These are phyloP conservation scores for Hippocampus guttulatus DNA, from an alignment of 2,113 vertebrate genomes.

Conservation along the genomic window DNA sequence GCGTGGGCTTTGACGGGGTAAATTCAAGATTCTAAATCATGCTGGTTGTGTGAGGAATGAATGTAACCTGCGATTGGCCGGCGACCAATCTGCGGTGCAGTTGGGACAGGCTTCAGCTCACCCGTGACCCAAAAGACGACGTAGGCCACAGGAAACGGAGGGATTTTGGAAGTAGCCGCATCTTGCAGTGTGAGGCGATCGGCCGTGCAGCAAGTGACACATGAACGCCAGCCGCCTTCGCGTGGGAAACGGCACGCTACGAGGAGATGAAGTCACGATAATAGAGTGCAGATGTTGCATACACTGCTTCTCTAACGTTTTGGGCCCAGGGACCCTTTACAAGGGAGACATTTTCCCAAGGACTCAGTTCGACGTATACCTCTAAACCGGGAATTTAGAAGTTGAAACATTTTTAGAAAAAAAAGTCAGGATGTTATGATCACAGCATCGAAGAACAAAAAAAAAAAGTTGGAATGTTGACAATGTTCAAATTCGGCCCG, in stretches of 20 bases:
- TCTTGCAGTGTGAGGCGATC: not conserved
- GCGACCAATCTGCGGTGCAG: not conserved
- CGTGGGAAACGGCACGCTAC: not conserved
- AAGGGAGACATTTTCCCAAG: not conserved
- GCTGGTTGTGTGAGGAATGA: not conserved
- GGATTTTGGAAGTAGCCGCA: not conserved
- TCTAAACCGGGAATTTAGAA: not conserved
- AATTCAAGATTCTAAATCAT: not conserved
- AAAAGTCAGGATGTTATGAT: not conserved
- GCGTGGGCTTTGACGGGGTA: not conserved
- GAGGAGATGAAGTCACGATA: slow-evolving; percentile 17
- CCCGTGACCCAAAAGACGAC: not conserved
- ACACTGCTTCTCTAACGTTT: not conserved
- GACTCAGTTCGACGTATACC: not conserved
- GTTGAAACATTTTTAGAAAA: not conserved
- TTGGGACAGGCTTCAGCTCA: not conserved
- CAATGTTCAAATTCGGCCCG: not conserved
- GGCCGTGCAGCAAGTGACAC: not conserved
- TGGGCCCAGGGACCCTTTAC: not conserved
- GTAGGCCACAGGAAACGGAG: too few species aligned
- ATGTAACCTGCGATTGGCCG: not conserved
- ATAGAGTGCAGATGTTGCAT: slow-evolving; percentile 29
- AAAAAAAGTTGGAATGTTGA: not conserved
- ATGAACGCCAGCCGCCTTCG: not conserved
- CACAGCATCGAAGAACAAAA: not conserved